A percentile compares a stretch with the other conserved stretches of the same genome.
phyloP scores from a whole-genome alignment of 2,888 invertebrate genomes.

The Drosophila conformis region DNA sequence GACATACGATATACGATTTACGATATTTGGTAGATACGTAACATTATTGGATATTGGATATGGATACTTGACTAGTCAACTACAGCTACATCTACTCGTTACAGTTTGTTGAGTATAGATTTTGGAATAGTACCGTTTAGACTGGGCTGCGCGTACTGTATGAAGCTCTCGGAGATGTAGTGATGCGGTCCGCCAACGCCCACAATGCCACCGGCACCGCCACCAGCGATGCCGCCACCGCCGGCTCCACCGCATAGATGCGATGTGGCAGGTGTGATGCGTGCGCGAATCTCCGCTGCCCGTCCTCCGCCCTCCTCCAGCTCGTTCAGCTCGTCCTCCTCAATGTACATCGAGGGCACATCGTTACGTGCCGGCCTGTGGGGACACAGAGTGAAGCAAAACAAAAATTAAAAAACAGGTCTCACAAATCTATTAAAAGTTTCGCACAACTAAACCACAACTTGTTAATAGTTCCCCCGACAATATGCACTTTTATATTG shows the following conservation, averaged over 20 bases:
- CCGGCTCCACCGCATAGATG: constrained; percentile 63
- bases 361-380: constrained; percentile 84
- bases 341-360: constrained; percentile 85
- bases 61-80: constrained; percentile 45
- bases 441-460: constrained; percentile 39
- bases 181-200: constrained; percentile 81
- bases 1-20: constrained; percentile 1
- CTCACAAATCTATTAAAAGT: constrained; percentile 68
- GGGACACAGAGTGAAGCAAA: constrained; percentile 13
- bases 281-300: constrained; percentile 80
- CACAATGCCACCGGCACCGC: constrained; percentile 51
- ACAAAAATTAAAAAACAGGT: constrained; percentile 39
- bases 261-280: constrained; percentile 72
- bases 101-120: constrained; percentile 84
- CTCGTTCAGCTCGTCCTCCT: constrained; percentile 84
- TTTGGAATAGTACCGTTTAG: constrained; percentile 85
- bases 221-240: constrained; percentile 28
- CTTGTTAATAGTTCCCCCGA: constrained; percentile 69
- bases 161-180: constrained; percentile 85
- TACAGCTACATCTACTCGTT: constrained; percentile 53
- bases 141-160: constrained; percentile 85
- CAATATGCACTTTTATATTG: constrained; percentile 20
- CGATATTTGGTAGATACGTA: constrained; percentile 5
- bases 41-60: constrained; percentile 11
- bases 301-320: constrained; percentile 83